Conservation (phyloP, 2,797 vertebrate genomes). For the Gallinago nigripennis region DNA sequence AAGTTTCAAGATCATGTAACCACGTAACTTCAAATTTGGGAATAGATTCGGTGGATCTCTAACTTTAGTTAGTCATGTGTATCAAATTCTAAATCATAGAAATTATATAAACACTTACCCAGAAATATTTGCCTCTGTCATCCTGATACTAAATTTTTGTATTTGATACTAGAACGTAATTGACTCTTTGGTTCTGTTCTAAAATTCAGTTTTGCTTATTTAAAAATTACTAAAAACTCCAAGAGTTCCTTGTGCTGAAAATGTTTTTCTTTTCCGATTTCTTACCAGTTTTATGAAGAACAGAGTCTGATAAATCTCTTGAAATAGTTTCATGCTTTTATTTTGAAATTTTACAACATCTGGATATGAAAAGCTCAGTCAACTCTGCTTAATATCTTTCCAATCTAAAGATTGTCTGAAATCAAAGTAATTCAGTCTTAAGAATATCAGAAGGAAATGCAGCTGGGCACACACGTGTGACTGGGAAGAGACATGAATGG, state of each 20-base stretch:
- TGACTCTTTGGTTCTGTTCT: neutral
- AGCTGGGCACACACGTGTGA: fast-evolving
- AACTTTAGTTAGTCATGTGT: neutral
- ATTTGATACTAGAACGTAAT: neutral
- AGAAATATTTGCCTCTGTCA: neutral
- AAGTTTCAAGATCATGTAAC: neutral
- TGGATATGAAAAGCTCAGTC: neutral
- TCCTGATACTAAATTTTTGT: neutral
- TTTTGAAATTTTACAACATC: neutral
- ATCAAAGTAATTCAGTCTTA: neutral
- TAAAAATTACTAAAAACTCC: neutral
- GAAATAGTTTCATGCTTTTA: neutral
- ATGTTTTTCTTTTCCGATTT: neutral
- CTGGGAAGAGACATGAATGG: neutral
- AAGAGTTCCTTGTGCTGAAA: neutral
- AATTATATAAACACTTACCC: neutral
- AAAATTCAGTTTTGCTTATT: neutral
- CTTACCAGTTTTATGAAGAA: neutral
- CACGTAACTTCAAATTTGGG: neutral
- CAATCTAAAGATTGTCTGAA: neutral
- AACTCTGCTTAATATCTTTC: neutral
- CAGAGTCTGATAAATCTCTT: neutral
- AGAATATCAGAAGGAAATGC: neutral
- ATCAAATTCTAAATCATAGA: neutral
- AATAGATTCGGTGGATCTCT: neutral